These are phyloP conservation scores for Morus bassanus DNA, from an alignment of 2,797 vertebrate species.

Conservation along the genomic window DNA sequence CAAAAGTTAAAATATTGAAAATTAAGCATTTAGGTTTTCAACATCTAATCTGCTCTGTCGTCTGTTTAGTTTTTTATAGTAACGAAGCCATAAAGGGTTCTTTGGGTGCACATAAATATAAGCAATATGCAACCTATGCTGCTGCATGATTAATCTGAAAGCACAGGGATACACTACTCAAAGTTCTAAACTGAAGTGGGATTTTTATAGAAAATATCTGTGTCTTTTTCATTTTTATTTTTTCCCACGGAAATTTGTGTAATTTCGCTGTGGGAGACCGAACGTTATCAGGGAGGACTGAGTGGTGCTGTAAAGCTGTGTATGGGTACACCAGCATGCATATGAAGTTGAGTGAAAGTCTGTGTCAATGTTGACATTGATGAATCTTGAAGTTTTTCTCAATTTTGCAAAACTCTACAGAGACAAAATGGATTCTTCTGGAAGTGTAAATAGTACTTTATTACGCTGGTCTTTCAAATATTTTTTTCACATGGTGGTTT, in stretches of 20 bases:
- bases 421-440: neutral
- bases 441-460: neutral
- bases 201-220: neutral
- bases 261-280: neutral
- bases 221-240: neutral
- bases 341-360: neutral
- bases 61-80: neutral
- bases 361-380: neutral
- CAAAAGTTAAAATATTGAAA: neutral
- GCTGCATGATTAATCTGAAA: constrained; percentile 3
- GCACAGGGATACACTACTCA: neutral
- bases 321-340: neutral
- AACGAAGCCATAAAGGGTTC: neutral
- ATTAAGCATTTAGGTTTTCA: neutral
- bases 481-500: neutral
- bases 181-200: neutral
- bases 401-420: neutral
- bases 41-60: neutral
- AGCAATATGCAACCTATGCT: neutral
- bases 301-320: neutral
- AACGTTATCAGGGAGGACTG: neutral
- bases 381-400: neutral
- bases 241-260: neutral
- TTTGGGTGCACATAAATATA: neutral
- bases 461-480: neutral